Evolutionary conservation across 2,797 vertebrate genomes (phyloP), one percentile per base, ranked within the genome.

Genomic region (Falco biarmicus): DNA sequence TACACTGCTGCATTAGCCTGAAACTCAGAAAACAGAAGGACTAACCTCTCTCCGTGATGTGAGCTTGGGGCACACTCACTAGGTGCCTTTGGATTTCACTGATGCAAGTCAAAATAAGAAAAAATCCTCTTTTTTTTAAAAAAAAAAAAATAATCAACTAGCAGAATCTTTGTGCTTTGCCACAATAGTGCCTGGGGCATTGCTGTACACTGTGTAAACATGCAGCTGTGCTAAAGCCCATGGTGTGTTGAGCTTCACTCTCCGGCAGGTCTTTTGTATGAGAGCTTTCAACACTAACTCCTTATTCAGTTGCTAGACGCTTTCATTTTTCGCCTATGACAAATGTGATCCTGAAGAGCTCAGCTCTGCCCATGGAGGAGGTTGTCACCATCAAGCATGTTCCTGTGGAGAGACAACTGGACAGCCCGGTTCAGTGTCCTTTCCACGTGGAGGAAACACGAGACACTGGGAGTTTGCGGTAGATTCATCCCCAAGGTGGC

Each of bases 81-180:
- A 76, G 71, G 53, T 77, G 86, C 29, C 71, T 95, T 93, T 96
- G 22, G 92, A 93, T 95, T 92, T 90, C 50, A 64, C 9, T 5
- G 56, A 76, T 84, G 26, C 41, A 83, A 91, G 73, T 54, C 34
- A 53, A 71, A 74, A 91, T 32, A 87, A 92, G 84, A 93, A 59
- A 95, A 50, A 53, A 17, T 7, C 5, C 39, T 93, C 39, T 14
- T 39, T 39, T 39, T n/a, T n/a, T n/a, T n/a, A n/a, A n/a, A n/a
- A n/a, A n/a, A n/a, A n/a, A n/a, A n/a, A n/a, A n/a, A n/a, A 39
- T 39, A 39, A 39, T 39, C 37, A 39, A 39, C 37, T 39, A 5
- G 37, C 37, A 50, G 31, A 39, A 25, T 15, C 16, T 41, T 39
- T 54, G 13, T n/a, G 13, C 11, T 73, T 68, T 73, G 18, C 48